Evolutionary conservation across 2,113 vertebrate genomes (phyloP), one percentile per base, ranked within the genome.

Genomic region (Antechinus stuartii): DNA sequence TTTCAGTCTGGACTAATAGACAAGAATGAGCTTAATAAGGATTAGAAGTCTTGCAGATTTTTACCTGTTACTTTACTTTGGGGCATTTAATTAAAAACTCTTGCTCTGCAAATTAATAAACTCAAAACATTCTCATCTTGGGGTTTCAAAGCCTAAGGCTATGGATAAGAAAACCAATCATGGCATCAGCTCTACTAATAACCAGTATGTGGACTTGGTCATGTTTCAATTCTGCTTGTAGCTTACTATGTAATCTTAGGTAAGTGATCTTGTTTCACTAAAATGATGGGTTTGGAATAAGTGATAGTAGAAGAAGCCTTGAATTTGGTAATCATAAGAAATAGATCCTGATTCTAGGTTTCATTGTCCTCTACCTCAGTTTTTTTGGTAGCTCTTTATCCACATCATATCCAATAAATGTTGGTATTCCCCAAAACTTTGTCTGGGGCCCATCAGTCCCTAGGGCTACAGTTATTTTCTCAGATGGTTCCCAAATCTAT

Each of bases 41-140:
- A 94, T 95, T 92, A 97, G 95, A 0, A 0, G 54, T 96, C 94
- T 92, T 93, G 46, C 23, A 95, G 91, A 90, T 92, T 94, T 94
- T 56, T 55, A 47, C 94, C 96, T 97, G 92, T 96, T 3, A 0
- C 94, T 93, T 27, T 52, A 22, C 84, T 96, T 92, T 97, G 93
- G 97, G 92, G 46, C 92, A 54, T 97, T 96, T 97, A 76, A 92
- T 93, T 92, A 95, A 95, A 90, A 90, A 84, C 7, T 93, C 91
- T 92, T 98, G 93, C 50, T 0, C 0, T 97, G 0, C 68, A 94
- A 96, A 97, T 89, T 90, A 96, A 97, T 89, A 68, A 96, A 93
- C 93, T 94, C 91, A 46, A 19, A 91, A 56, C 95, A 96, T 95
- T 95, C 90, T 89, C 94, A 94, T 97, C n/a, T 0, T 46, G 95